Conservation (phyloP, 2,888 invertebrate genomes). For the Dryadula phaetusa region DNA sequence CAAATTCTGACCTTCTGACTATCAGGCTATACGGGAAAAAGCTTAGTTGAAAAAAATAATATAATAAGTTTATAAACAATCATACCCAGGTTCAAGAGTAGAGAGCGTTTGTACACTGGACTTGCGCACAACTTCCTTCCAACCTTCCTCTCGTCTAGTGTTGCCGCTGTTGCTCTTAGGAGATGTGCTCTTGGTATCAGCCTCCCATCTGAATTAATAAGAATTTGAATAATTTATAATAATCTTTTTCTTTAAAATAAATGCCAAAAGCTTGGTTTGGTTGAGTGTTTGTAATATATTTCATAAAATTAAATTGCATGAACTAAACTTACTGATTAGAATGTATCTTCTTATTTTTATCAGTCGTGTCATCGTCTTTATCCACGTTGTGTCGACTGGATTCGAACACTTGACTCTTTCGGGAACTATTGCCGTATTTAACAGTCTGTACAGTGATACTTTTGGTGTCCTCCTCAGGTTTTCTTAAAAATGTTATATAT, state of each 20-base stretch:
- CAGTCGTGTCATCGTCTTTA: conserved; percentile 89
- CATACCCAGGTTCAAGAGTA: conserved; percentile 76
- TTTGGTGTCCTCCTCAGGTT: conserved; percentile 80
- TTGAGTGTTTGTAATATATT: too few relatives aligned
- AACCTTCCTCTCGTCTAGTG: conserved; percentile 94
- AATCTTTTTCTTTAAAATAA: too few relatives aligned
- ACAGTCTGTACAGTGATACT: conserved; percentile 76
- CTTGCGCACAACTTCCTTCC: conserved; percentile 98
- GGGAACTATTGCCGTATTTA: conserved; percentile 76
- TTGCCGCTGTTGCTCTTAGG: conserved; percentile 85
- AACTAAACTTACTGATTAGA: conserved; percentile 74
- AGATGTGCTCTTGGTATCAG: conserved; percentile 83
- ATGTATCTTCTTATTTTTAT: conserved; percentile 83
- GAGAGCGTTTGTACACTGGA: conserved; percentile 86
- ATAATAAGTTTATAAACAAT: neutral
- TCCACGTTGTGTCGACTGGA: conserved; percentile 89
- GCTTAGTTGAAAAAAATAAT: too few relatives aligned
- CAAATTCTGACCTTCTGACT: too few relatives aligned
- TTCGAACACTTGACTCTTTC: conserved; percentile 88
- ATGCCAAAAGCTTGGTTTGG: too few relatives aligned
- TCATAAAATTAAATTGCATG: too few relatives aligned
- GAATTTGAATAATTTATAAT: neutral
- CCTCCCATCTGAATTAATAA: conserved; percentile 67
- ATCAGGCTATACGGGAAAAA: too few relatives aligned
- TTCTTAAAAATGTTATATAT: too few relatives aligned